Base-by-base conservation (phyloP, 1,140 invertebrate species). In the Zaprionus capensis region DNA sequence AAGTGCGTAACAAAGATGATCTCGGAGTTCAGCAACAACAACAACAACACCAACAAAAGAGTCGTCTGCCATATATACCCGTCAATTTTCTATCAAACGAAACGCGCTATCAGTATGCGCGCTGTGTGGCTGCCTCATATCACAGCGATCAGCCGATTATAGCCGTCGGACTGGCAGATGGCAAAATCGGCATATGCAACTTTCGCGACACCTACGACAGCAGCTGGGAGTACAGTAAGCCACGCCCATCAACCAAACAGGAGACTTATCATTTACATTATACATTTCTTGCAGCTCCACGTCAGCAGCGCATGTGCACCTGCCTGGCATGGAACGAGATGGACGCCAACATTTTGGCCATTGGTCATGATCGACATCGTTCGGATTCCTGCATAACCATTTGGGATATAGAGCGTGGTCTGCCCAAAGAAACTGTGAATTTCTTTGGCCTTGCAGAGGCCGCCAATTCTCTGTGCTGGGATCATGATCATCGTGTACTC, bases 241-340 rank as follows among this genome's bases (percentile, higher is more conserved):
- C 5, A 4, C 5, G 5, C 28, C 28, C 28, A 9, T 2, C 28
- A 31, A 7, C 28, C 28, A 4, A 24, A 4, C 9, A 20, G 1
- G 55, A 0, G 28, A 28, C 7, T 4, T 14, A 4, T 28, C 1
- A 17, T 12, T 9, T 4, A 20, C 46, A 31, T 9, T 46, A 7
- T 31, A 31, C 28, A 44, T 51, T 15, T 22, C 24, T 57, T 88
- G 2, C 73, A 97, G 97, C 95, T 62, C 96, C 97, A 2, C 96
- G 96, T 65, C 96, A 97, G 93, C 94, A 96, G 38, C 94, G 98
- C 31, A 96, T 96, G 81, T 98, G 98, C 91, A 97, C 97, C 67
- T 95, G 96, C n/a, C 94, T 99, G 4, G 94, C 96, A 36, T 99
- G 98, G 97, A 98, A 97, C 93, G 96, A 95, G n/a, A 91, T 94